These are phyloP conservation scores for Phylloscopus trochiloides DNA, from an alignment of 2,113 vertebrate genomes.

Conservation along the genomic window DNA sequence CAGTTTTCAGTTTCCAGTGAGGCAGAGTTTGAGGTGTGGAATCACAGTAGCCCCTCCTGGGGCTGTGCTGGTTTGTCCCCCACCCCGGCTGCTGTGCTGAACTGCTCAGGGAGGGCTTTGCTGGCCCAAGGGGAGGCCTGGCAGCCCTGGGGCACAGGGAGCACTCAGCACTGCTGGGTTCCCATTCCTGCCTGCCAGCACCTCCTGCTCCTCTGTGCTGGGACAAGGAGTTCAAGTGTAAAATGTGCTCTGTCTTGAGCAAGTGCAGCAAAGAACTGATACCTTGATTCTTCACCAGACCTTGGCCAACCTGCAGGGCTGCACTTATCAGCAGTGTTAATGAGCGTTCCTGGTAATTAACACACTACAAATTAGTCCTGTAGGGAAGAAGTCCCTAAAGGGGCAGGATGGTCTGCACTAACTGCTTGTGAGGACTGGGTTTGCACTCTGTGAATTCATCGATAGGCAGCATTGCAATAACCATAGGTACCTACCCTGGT, in stretches of 20 bases:
- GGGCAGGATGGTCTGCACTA: neutral
- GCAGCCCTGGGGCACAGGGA: neutral
- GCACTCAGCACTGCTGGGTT: neutral
- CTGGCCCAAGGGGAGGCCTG: neutral
- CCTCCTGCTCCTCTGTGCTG: rapidly evolving
- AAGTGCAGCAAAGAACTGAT: neutral
- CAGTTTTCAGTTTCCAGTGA: neutral
- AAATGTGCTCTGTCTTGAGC: neutral
- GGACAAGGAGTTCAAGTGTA: neutral
- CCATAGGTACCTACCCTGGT: neutral
- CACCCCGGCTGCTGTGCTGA: rapidly evolving
- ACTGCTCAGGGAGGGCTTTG: rapidly evolving
- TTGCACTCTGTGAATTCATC: neutral
- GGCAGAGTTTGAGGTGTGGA: neutral
- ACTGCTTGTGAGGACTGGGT: neutral
- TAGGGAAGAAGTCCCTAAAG: neutral
- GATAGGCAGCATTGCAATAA: neutral
- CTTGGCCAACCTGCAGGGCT: neutral
- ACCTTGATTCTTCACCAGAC: neutral
- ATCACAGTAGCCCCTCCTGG: no score
- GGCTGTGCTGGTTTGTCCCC: neutral
- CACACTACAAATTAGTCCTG: neutral
- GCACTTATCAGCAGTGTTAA: neutral
- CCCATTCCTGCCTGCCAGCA: neutral
- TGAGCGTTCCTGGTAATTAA: rapidly evolving